Percentiles rank a stretch among this genome's conserved stretches.
These are phyloP conservation scores for Pongo pygmaeus DNA, from an alignment of 2,113 vertebrate species.

Conservation along the genomic window DNA sequence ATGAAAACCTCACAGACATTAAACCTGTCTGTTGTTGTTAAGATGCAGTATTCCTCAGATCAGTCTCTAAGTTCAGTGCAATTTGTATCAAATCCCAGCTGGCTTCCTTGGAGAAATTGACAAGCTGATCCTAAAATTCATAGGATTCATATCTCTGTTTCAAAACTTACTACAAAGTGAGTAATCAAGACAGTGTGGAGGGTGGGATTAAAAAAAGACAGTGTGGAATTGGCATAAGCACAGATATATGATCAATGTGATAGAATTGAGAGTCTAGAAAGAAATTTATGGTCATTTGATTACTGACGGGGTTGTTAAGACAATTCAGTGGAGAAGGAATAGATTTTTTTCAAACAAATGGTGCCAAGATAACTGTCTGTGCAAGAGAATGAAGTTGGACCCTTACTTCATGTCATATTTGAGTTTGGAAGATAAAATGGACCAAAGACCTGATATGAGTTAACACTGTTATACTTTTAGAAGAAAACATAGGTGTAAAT, in stretches of 20 bases:
- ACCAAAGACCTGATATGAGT: neutral
- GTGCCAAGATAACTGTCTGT: neutral
- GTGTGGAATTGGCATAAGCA: neutral
- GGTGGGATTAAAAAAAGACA: neutral
- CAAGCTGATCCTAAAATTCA: neutral
- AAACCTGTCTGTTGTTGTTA: too few species aligned
- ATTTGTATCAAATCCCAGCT: neutral
- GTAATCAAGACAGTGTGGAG: too few species aligned
- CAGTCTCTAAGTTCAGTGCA: neutral
- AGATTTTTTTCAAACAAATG: neutral
- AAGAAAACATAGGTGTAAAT: neutral
- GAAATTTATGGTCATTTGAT: neutral
- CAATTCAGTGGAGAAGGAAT: neutral
- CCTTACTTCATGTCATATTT: neutral
- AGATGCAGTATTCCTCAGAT: neutral
- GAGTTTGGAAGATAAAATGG: neutral
- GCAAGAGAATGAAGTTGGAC: neutral
- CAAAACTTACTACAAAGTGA: neutral
- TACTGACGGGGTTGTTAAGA: neutral
- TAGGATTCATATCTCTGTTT: neutral
- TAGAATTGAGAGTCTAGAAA: neutral
- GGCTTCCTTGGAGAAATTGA: neutral
- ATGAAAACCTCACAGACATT: neutral
- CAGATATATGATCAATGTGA: too few species aligned
- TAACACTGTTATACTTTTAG: neutral